A percentile compares a stretch with the other conserved stretches of the same genome.
Conservation (phyloP, 1,140 invertebrate genomes). For the Danaus plexippus region DNA sequence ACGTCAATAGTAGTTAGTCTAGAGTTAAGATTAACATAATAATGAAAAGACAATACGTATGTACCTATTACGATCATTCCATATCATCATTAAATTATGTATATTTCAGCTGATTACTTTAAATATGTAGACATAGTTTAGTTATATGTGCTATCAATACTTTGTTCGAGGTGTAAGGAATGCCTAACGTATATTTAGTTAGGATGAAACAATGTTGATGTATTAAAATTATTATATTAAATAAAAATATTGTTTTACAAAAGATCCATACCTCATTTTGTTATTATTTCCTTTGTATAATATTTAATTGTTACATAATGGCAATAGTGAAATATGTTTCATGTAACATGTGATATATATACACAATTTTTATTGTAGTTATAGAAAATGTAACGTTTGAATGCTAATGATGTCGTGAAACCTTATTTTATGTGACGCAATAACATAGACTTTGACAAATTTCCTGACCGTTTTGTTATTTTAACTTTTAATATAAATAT, state of each 20-base stretch:
- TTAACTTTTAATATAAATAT: too few species aligned
- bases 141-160: slow-evolving; percentile 7
- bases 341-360: slow-evolving; percentile 57
- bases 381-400: slow-evolving; percentile 40
- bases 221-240: slow-evolving; percentile 8
- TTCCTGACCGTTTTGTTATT: too few species aligned
- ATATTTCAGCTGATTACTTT: slow-evolving; percentile 3
- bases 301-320: slow-evolving; percentile 1
- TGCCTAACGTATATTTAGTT: slow-evolving; percentile 20
- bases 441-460: too few species aligned
- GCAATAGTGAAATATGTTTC: slow-evolving; percentile 21
- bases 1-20: slow-evolving; percentile 12
- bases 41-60: slow-evolving; percentile 65
- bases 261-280: background rate
- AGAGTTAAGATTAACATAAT: slow-evolving; percentile 37
- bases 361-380: slow-evolving; percentile 55
- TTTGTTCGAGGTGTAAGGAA: slow-evolving; percentile 16
- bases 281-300: slow-evolving; percentile 10
- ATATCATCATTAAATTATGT: slow-evolving; percentile 34
- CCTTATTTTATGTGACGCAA: too few species aligned
- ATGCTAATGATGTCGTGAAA: too few species aligned
- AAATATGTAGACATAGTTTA: slow-evolving; percentile 7
- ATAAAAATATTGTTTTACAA: background rate
- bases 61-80: slow-evolving; percentile 45
- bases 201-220: slow-evolving; percentile 12